phyloP scores from a whole-genome alignment of 2,113 vertebrate species.

The Eubucco bourcierii region DNA sequence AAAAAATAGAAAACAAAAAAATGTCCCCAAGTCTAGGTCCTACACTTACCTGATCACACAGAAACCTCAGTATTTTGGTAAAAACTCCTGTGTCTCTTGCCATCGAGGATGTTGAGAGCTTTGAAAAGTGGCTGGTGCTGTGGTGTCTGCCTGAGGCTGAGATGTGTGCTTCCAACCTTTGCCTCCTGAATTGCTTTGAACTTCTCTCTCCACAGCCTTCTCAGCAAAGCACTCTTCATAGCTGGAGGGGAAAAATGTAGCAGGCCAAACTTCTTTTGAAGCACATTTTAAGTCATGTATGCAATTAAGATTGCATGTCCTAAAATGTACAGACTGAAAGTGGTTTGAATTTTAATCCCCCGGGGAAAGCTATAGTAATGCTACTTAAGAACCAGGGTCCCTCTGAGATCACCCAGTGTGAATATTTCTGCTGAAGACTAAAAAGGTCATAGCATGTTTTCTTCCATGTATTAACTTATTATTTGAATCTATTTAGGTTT shows the following conservation, averaged over 20 bases:
- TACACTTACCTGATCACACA: background rate
- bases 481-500: background rate
- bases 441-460: background rate
- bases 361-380: background rate
- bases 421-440: background rate
- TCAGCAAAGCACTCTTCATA: background rate
- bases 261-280: background rate
- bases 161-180: background rate
- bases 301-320: background rate
- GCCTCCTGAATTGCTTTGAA: background rate
- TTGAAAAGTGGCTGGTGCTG: background rate
- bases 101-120: background rate
- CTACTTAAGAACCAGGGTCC: background rate
- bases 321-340: background rate
- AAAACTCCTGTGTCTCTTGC: fast-evolving
- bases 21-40: background rate
- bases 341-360: background rate
- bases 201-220: background rate
- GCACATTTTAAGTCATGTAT: background rate
- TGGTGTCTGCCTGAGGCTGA: background rate
- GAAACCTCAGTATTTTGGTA: background rate
- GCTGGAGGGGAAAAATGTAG: background rate
- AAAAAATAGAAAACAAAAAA: background rate
- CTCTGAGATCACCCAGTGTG: background rate
- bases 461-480: background rate